phyloP scores from a whole-genome alignment of 2,888 invertebrate species.

The Chironomus riparius region DNA sequence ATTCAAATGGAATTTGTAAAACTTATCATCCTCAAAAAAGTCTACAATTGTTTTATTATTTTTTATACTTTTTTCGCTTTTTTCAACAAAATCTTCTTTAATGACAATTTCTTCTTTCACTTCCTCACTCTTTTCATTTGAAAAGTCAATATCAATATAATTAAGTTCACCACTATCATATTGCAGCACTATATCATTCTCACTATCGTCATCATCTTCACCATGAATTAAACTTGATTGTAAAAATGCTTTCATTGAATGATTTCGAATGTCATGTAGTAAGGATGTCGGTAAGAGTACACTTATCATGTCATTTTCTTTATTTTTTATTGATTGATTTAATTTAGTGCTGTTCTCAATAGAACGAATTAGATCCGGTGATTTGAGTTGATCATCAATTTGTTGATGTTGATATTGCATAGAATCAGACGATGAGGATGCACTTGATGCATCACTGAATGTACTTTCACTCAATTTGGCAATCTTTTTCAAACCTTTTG shows the following conservation, averaged over 20 bases:
- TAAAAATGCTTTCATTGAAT: constrained; percentile 45
- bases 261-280: constrained; percentile 60
- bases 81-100: too few relatives aligned
- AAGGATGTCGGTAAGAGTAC: constrained; percentile 56
- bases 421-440: constrained; percentile 67
- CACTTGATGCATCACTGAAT: constrained; percentile 48
- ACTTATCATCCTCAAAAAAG: constrained; percentile 66
- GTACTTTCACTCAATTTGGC: constrained; percentile 48
- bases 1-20: constrained; percentile 73
- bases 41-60: constrained; percentile 41
- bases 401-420: constrained; percentile 48
- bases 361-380: constrained; percentile 32
- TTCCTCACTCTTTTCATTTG: too few relatives aligned
- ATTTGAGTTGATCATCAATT: constrained; percentile 5
- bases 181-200: constrained; percentile 32
- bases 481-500: constrained; percentile 55
- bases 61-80: constrained; percentile 43
- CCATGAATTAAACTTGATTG: constrained; percentile 29
- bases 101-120: too few relatives aligned
- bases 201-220: constrained; percentile 22
- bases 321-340: constrained; percentile 34
- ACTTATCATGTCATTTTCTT: constrained; percentile 36
- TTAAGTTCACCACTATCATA: constrained; percentile 9
- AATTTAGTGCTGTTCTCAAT: constrained; percentile 33
- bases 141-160: constrained; percentile 14